A percentile compares a stretch with the other conserved stretches of the same genome.
phyloP scores from a whole-genome alignment of 2,888 invertebrate species.

The Trilocha varians region DNA sequence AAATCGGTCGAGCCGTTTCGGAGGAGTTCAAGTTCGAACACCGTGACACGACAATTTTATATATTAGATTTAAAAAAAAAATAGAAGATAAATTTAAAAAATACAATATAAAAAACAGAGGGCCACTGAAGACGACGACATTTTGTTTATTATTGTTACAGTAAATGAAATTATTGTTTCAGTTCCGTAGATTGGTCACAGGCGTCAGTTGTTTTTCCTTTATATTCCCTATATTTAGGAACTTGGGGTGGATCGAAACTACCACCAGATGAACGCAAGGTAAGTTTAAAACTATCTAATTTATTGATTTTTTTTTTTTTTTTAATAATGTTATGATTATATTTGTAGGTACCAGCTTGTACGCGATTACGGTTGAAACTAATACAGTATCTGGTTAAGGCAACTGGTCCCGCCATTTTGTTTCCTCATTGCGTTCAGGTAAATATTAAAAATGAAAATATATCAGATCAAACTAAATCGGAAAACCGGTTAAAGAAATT shows the following conservation, averaged over 20 bases:
- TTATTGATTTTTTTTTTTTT: not conserved
- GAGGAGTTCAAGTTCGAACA: too few species aligned
- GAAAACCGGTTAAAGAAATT: too few species aligned
- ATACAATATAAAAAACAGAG: too few species aligned
- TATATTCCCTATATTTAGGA: conserved; percentile 87
- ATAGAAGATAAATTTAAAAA: too few species aligned
- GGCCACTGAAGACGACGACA: too few species aligned
- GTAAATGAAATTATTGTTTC: conserved; percentile 17
- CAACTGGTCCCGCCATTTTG: conserved; percentile 79
- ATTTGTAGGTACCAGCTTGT: conserved; percentile 78
- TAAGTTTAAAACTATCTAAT: conserved; percentile 14
- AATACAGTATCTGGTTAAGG: conserved; percentile 85
- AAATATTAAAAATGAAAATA: too few species aligned
- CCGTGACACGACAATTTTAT: too few species aligned
- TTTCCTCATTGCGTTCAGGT: conserved; percentile 89
- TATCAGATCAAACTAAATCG: too few species aligned
- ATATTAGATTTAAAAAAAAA: too few species aligned
- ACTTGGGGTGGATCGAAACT: conserved; percentile 73
- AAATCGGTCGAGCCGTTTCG: too few species aligned
- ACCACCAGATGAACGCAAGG: conserved; percentile 80
- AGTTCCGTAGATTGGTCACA: conserved; percentile 87
- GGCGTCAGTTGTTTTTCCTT: conserved; percentile 77
- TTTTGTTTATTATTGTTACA: not conserved
- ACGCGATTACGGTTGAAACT: conserved; percentile 89
- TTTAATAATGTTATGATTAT: not conserved